Conservation (phyloP, 30 jellyfish, hydroid and myxozoan genomes). For the Euphysa ruthae region DNA sequence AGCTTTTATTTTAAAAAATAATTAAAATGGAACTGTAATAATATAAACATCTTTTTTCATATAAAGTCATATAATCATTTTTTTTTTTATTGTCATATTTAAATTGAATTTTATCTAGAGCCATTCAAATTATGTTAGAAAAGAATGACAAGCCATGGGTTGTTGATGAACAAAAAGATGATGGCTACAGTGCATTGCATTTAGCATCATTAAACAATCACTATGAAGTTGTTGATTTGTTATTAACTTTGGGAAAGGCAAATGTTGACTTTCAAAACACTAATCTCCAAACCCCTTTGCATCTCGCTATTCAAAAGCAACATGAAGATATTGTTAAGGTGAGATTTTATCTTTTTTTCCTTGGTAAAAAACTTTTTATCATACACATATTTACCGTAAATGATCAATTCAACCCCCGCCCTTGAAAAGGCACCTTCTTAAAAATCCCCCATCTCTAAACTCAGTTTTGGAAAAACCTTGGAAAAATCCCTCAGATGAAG, state of each 20-base stretch:
- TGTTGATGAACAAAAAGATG: slow-evolving; percentile 82
- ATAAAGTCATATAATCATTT: not conserved
- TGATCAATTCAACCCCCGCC: too few species aligned
- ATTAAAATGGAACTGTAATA: too few species aligned
- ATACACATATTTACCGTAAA: too few species aligned
- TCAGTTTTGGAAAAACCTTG: too few species aligned
- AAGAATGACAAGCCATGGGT: slow-evolving; percentile 71
- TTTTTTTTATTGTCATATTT: not conserved
- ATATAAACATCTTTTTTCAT: not conserved
- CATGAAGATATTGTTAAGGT: slow-evolving; percentile 83
- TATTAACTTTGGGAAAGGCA: slow-evolving; percentile 65
- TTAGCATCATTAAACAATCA: slow-evolving; percentile 85
- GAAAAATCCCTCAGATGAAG: too few species aligned
- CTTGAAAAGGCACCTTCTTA: too few species aligned
- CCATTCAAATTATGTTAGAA: slow-evolving; percentile 53
- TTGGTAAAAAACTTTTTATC: too few species aligned
- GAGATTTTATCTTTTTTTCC: too few species aligned
- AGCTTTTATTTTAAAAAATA: too few species aligned
- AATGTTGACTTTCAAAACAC: slow-evolving; percentile 61
- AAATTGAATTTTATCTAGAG: slow-evolving; percentile 21
- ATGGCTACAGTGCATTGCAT: slow-evolving; percentile 85
- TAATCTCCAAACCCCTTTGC: slow-evolving; percentile 77
- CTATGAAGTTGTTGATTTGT: slow-evolving; percentile 76
- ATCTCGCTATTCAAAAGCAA: slow-evolving; percentile 76
- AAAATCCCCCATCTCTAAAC: too few species aligned